A percentile compares a stretch with the other conserved stretches of the same genome.
phyloP scores from a whole-genome alignment of 2,113 vertebrate species.

The Caranx ignobilis region DNA sequence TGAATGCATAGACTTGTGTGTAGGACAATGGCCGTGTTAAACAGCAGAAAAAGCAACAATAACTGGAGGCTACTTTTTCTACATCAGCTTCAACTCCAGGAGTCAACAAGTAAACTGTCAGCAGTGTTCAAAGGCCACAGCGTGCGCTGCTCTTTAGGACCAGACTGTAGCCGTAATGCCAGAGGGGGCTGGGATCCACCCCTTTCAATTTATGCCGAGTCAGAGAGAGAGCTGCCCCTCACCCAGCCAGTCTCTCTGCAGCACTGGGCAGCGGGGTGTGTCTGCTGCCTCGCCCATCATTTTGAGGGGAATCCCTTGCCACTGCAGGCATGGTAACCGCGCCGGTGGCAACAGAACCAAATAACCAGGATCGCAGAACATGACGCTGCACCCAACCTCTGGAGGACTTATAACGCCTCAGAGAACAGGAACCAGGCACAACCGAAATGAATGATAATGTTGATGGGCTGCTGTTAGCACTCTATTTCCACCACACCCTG shows the following conservation, averaged over 20 bases:
- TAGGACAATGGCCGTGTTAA: background rate
- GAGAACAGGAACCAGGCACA: slow-evolving; percentile 1
- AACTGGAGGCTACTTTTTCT: background rate
- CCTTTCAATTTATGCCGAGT: slow-evolving; percentile 75
- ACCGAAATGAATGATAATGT: background rate
- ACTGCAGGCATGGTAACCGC: slow-evolving; percentile 74
- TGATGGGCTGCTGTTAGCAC: background rate
- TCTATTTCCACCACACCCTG: slow-evolving; percentile 6
- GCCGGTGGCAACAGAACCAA: slow-evolving; percentile 48
- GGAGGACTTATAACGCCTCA: slow-evolving; percentile 1
- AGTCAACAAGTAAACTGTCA: slow-evolving; percentile 46
- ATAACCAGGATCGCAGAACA: slow-evolving; percentile 18
- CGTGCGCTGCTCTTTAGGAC: slow-evolving; percentile 35
- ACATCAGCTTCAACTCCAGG: background rate
- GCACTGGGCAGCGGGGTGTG: slow-evolving; percentile 79
- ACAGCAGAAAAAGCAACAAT: background rate
- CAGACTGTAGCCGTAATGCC: slow-evolving; percentile 43
- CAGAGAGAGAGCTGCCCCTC: slow-evolving; percentile 72
- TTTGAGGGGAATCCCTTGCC: slow-evolving; percentile 77
- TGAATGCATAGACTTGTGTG: background rate
- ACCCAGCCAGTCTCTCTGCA: slow-evolving; percentile 73
- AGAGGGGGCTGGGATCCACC: slow-evolving; percentile 65
- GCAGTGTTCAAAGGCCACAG: slow-evolving; percentile 33
- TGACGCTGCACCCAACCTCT: background rate
- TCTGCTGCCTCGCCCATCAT: slow-evolving; percentile 77